phyloP scores from a whole-genome alignment of 2,888 invertebrate species.

The Drosophila rubida region DNA sequence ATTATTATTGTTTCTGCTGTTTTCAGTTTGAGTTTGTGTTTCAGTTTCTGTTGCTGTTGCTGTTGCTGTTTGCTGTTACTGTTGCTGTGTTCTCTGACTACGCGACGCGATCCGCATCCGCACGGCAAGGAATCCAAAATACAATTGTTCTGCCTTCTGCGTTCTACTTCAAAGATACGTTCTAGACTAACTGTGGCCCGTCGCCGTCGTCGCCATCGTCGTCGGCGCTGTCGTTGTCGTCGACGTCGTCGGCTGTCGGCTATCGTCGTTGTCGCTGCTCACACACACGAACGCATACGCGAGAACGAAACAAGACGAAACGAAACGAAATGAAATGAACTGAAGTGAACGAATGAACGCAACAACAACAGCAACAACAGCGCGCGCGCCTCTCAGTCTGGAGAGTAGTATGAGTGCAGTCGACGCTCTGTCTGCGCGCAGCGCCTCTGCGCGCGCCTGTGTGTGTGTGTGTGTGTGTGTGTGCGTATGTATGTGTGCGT shows the following conservation, averaged over 20 bases:
- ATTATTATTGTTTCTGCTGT: no score
- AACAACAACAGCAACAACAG: constrained; percentile 18
- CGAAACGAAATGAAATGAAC: constrained; percentile 56
- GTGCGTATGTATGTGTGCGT: constrained; percentile 38
- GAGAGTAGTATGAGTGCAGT: constrained; percentile 53
- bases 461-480: constrained; percentile 4
- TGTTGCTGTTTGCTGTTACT: constrained; percentile 22
- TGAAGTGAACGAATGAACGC: constrained; percentile 60
- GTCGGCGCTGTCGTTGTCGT: constrained; percentile 37
- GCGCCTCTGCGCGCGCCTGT: constrained; percentile 20
- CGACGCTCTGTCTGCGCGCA: constrained; percentile 59
- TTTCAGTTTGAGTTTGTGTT: no score
- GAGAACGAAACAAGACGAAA: constrained; percentile 47
- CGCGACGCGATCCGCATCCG: constrained; percentile 80
- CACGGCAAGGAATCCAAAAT: constrained; percentile 84
- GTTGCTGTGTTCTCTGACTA: constrained; percentile 37
- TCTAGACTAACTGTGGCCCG: constrained; percentile 78
- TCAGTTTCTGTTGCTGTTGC: constrained; percentile 36
- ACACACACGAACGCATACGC: constrained; percentile 25
- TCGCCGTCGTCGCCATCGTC: constrained; percentile 28
- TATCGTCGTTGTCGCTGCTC: constrained; percentile 40
- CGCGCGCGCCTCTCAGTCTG: constrained; percentile 60
- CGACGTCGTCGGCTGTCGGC: constrained; percentile 2
- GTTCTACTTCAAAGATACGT: constrained; percentile 82
- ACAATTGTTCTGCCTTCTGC: constrained; percentile 83